These are phyloP conservation scores for Drosophila robusta DNA, from an alignment of 2,888 invertebrate species.

Conservation along the genomic window DNA sequence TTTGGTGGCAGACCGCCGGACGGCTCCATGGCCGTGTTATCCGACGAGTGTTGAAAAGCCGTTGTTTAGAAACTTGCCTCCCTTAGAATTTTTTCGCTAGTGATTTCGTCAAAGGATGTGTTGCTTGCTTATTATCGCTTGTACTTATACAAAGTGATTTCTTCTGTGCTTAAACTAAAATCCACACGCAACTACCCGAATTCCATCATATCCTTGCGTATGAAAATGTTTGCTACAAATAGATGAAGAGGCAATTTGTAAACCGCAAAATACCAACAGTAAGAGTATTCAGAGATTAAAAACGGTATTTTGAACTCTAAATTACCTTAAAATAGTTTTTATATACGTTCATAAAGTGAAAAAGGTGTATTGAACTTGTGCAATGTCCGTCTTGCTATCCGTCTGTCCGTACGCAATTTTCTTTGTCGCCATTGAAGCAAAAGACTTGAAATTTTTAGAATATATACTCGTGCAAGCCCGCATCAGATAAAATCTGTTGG, in stretches of 20 bases:
- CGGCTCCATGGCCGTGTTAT: conserved; percentile 82
- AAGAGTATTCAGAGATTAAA: too few relatives aligned
- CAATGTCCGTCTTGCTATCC: too few relatives aligned
- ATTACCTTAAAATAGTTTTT: too few relatives aligned
- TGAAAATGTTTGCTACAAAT: neutral
- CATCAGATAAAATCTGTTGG: too few relatives aligned
- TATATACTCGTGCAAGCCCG: too few relatives aligned
- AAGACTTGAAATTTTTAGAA: too few relatives aligned
- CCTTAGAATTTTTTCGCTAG: neutral
- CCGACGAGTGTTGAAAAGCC: neutral
- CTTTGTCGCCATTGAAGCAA: too few relatives aligned
- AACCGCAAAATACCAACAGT: too few relatives aligned
- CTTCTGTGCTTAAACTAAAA: neutral
- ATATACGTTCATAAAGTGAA: too few relatives aligned
- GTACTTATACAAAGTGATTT: neutral
- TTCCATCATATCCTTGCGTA: neutral
- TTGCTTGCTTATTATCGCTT: conserved; percentile 13
- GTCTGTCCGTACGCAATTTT: too few relatives aligned
- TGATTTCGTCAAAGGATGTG: conserved; percentile 29
- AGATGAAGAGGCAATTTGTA: neutral
- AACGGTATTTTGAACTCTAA: too few relatives aligned
- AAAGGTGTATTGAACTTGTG: too few relatives aligned
- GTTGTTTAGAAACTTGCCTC: neutral
- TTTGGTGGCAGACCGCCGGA: conserved; percentile 83
- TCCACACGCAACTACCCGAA: conserved; percentile 1